phyloP scores from a whole-genome alignment of 2,797 vertebrate species.

The Petrocephalus sullivani region DNA sequence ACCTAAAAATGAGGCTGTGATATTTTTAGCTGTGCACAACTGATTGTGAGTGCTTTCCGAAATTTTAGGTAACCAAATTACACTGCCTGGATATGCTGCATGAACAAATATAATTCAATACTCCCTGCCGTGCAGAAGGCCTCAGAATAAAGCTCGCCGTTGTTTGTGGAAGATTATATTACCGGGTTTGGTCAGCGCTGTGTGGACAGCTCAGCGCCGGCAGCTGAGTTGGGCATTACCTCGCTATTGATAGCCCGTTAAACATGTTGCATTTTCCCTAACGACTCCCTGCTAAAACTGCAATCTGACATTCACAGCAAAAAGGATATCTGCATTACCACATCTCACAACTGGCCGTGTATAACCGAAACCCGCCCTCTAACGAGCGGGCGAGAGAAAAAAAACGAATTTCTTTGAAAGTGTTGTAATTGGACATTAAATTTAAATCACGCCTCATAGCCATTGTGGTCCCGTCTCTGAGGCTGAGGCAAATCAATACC shows the following conservation, averaged over 20 bases:
- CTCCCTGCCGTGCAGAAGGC: background rate
- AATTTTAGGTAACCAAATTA: background rate
- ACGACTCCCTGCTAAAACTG: constrained; percentile 2
- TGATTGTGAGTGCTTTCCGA: background rate
- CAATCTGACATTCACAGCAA: background rate
- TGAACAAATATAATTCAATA: background rate
- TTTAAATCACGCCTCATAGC: background rate
- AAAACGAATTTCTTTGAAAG: background rate
- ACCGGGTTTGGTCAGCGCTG: background rate
- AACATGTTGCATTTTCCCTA: constrained; percentile 2
- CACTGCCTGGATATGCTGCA: background rate
- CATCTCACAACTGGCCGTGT: background rate
- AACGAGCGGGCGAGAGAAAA: background rate
- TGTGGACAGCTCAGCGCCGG: background rate
- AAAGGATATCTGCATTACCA: background rate
- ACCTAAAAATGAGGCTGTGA: background rate
- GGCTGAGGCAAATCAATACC: background rate
- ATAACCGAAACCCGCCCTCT: background rate
- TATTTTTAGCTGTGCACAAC: constrained; percentile 16
- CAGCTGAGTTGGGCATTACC: background rate
- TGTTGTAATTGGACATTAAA: constrained; percentile 12
- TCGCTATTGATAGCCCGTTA: background rate
- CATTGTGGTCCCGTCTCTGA: background rate
- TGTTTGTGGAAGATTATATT: background rate
- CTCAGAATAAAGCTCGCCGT: background rate